Percentiles rank a stretch among this genome's conserved stretches.
Evolutionary conservation across 2,113 vertebrate genomes (phyloP).

Genomic region (Malurus alboscapulatus): DNA sequence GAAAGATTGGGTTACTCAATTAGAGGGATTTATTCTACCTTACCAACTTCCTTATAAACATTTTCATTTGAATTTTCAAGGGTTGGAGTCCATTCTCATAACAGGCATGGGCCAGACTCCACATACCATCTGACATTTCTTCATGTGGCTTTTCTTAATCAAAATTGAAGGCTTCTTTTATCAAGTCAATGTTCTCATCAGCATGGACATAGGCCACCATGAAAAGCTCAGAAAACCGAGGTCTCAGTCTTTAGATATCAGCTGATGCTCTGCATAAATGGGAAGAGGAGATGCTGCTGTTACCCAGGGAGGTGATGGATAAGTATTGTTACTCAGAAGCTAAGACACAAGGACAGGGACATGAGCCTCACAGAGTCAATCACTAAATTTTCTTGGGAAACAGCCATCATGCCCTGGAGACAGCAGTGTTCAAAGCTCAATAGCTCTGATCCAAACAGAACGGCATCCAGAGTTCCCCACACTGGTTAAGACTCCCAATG

Average conservation of each 20-base stretch:
- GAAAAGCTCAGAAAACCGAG: neutral
- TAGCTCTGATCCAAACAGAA: neutral
- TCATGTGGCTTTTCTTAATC: neutral
- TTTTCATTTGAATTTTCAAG: slow-evolving; percentile 50
- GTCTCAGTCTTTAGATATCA: neutral
- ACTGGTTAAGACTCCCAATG: neutral
- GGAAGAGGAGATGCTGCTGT: neutral
- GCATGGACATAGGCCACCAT: accelerated
- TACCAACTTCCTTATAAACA: slow-evolving; percentile 53
- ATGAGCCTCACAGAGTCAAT: neutral
- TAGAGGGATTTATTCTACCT: slow-evolving; percentile 46
- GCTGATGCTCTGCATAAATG: neutral
- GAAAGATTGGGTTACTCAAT: slow-evolving; percentile 50
- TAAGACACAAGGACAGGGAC: neutral
- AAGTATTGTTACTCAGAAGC: neutral
- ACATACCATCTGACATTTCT: slow-evolving; percentile 1
- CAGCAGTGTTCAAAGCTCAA: neutral
- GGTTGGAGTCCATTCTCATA: slow-evolving; percentile 7
- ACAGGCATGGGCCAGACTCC: neutral
- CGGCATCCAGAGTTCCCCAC: neutral
- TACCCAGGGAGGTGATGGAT: neutral
- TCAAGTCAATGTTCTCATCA: neutral
- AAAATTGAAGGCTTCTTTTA: slow-evolving; percentile 18
- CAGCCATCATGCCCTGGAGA: neutral
- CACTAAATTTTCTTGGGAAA: neutral